Evolutionary conservation across 2,113 vertebrate species (phyloP).

Genomic region (Gallinago jamesoni): DNA sequence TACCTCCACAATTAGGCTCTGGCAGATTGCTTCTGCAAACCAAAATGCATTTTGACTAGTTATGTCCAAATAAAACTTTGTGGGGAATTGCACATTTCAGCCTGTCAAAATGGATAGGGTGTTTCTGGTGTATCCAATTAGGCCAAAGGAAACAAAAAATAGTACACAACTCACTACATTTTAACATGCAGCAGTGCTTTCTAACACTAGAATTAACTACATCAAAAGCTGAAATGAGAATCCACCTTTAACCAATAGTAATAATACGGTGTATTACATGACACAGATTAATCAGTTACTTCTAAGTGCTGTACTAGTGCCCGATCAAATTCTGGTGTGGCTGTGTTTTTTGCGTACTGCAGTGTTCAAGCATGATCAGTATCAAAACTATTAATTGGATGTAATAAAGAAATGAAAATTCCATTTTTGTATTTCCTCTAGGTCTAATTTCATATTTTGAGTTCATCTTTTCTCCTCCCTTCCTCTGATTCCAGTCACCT

Average conservation of each 20-base stretch:
- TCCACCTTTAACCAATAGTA: neutral
- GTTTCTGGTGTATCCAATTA: neutral
- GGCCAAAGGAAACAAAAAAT: neutral
- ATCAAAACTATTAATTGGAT: neutral
- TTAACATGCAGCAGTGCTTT: neutral
- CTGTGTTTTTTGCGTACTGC: neutral
- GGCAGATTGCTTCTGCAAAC: slow-evolving; percentile 13
- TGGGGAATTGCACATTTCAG: neutral
- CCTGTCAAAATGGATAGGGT: neutral
- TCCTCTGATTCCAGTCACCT: neutral
- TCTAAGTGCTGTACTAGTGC: neutral
- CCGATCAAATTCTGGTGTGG: neutral
- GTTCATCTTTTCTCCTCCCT: neutral
- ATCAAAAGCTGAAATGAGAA: neutral
- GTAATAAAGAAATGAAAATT: neutral
- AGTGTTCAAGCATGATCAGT: neutral
- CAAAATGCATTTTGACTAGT: slow-evolving; percentile 19
- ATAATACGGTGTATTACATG: neutral
- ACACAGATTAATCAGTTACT: neutral
- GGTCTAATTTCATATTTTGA: neutral
- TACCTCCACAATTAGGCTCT: neutral
- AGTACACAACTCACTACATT: neutral
- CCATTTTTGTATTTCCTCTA: neutral
- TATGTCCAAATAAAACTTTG: neutral
- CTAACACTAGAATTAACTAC: neutral